Conservation (phyloP, 2,113 vertebrate species). For the Micronycteris hirsuta region DNA sequence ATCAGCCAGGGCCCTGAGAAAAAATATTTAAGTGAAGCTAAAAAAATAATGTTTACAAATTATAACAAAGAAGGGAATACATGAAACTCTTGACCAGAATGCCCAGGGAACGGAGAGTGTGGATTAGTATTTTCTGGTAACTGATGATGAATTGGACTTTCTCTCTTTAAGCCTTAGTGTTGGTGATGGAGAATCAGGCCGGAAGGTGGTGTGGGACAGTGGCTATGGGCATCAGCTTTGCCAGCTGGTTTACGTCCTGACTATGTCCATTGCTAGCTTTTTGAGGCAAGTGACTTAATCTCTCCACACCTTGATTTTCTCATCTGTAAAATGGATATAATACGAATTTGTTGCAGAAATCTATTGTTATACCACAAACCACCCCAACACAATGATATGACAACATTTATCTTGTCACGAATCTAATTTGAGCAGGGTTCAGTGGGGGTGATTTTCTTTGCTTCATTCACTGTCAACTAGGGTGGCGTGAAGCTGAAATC, state of each 20-base stretch:
- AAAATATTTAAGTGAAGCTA: not conserved
- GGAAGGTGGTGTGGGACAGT: not conserved
- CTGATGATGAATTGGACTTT: not conserved
- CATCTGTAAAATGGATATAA: not conserved
- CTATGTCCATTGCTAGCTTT: not conserved
- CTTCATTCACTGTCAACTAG: not conserved
- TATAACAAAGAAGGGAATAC: not conserved
- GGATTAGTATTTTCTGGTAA: not conserved
- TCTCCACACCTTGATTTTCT: not conserved
- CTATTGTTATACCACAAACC: not conserved
- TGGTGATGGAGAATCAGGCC: not conserved
- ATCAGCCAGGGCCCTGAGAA: not conserved
- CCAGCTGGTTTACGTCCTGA: not conserved
- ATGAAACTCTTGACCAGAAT: not conserved
- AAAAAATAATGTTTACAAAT: not conserved
- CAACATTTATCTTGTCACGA: not conserved
- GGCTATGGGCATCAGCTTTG: not conserved
- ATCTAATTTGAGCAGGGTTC: not conserved
- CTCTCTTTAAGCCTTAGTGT: not conserved
- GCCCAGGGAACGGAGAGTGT: not conserved
- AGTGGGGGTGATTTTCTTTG: not conserved
- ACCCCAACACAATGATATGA: not conserved
- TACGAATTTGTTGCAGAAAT: not conserved
- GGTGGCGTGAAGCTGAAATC: too few species aligned
- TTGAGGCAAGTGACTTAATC: not conserved